These are phyloP conservation scores for Magallana gigas DNA, from an alignment of 1,140 invertebrate genomes.

Conservation along the genomic window DNA sequence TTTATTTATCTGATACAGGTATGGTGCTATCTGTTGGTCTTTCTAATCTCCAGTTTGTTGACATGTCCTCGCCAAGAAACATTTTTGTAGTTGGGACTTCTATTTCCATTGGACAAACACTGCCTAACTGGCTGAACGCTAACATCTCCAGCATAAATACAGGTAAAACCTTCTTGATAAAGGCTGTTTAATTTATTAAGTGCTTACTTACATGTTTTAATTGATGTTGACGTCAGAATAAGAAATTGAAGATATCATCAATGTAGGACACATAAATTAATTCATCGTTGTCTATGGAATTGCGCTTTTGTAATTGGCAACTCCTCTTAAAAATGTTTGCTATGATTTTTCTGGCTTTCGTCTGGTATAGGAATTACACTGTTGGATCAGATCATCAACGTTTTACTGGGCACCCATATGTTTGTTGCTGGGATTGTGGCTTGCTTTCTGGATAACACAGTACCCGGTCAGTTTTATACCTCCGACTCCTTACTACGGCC, in stretches of 20 bases:
- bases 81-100: constrained; percentile 92
- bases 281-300: too few relatives aligned
- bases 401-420: constrained; percentile 54
- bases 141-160: constrained; percentile 85
- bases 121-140: constrained; percentile 85
- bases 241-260: too few relatives aligned
- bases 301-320: not conserved
- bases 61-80: constrained; percentile 89
- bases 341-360: too few relatives aligned
- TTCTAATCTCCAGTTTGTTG: constrained; percentile 90
- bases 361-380: constrained; percentile 62
- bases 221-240: too few relatives aligned
- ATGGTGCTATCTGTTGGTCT: constrained; percentile 79
- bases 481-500: too few relatives aligned
- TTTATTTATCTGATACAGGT: constrained; percentile 55
- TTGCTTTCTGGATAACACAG: too few relatives aligned
- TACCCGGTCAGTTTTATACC: too few relatives aligned
- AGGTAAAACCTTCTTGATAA: constrained; percentile 76
- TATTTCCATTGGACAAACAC: constrained; percentile 89
- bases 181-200: not conserved
- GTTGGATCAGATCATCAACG: constrained; percentile 68
- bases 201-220: not conserved
- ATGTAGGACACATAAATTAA: too few relatives aligned
- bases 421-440: too few relatives aligned
- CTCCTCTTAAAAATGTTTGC: not conserved